Conservation (phyloP, 2,888 invertebrate species). For the Zygogramma bicolorata region DNA sequence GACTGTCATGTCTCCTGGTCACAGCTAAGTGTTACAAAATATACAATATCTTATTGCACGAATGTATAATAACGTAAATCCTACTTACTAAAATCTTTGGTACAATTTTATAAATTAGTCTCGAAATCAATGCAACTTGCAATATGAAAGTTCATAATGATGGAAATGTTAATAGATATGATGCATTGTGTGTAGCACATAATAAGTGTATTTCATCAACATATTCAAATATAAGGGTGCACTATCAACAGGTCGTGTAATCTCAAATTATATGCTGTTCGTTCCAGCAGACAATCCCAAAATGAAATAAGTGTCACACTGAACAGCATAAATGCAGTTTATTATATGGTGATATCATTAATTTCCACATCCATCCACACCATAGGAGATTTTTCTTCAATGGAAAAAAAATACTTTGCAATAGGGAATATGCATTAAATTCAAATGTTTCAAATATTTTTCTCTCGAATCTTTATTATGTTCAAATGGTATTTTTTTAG, state of each 20-base stretch:
- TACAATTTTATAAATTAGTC: slow-evolving; percentile 13
- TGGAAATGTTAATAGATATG: background rate
- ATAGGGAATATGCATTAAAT: no score
- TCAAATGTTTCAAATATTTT: no score
- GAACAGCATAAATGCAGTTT: background rate
- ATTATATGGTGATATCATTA: no score
- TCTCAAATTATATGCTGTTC: background rate
- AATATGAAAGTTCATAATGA: background rate
- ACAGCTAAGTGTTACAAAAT: background rate
- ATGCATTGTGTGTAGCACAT: background rate
- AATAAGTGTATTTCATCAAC: background rate
- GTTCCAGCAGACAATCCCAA: background rate
- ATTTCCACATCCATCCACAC: no score
- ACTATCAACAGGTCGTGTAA: background rate
- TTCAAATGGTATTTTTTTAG: no score
- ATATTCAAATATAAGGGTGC: background rate
- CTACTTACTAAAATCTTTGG: slow-evolving; percentile 23
- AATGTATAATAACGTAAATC: slow-evolving; percentile 2
- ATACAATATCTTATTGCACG: slow-evolving; percentile 18
- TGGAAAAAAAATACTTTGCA: no score
- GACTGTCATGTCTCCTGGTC: background rate
- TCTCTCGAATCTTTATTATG: no score
- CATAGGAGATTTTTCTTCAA: no score
- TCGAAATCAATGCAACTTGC: background rate
- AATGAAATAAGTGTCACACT: background rate